Conservation (phyloP, 2,113 vertebrate species). For the Montifringilla adamsi region DNA sequence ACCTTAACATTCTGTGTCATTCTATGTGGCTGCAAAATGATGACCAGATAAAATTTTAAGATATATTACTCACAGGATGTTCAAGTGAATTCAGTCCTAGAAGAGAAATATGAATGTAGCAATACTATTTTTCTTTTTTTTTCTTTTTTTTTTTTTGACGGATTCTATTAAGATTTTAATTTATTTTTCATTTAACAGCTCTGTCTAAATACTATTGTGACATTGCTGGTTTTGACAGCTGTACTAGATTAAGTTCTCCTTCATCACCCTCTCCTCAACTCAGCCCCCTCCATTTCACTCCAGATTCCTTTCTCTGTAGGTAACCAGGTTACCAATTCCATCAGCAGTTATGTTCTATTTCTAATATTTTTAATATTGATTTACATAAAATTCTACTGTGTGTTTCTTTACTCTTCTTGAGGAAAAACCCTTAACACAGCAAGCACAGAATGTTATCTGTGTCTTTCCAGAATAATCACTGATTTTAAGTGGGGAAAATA, state of each 20-base stretch:
- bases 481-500: not conserved
- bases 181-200: not conserved
- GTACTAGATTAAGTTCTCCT: not conserved
- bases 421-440: not conserved
- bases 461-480: not conserved
- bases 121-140: not conserved
- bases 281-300: not conserved
- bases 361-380: not conserved
- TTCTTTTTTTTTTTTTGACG: too few species aligned
- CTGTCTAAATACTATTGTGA: not conserved
- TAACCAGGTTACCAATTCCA: not conserved
- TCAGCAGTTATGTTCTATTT: not conserved
- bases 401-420: not conserved
- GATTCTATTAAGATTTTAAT: not conserved
- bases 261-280: not conserved
- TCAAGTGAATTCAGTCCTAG: not conserved
- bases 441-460: not conserved
- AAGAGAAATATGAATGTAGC: accelerated
- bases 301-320: not conserved
- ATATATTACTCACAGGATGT: not conserved
- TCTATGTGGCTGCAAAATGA: not conserved
- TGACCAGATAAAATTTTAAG: not conserved
- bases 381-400: not conserved
- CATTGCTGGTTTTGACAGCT: not conserved
- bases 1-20: not conserved